Conservation (phyloP, 37 sponge, comb jelly and placozoan species). For the Spongilla lacustris region DNA sequence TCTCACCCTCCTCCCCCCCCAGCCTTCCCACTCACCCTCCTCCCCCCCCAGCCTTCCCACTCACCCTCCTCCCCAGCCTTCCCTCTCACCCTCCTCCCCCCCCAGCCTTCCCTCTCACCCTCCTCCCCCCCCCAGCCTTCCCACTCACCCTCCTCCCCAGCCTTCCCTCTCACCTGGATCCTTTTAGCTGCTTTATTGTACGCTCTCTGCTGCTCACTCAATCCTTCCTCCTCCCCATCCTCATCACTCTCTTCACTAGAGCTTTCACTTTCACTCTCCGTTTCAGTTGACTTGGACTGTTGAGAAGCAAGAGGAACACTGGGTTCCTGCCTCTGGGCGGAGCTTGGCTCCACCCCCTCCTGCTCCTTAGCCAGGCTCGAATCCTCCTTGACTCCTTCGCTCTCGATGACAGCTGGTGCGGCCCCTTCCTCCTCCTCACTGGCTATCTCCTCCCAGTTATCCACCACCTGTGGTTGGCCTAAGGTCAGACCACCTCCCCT, state of each 20-base stretch:
- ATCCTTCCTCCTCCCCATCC: constrained; percentile 24
- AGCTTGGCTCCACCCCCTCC: neutral
- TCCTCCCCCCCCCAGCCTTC: no score
- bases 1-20: no score
- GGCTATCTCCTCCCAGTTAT: constrained; percentile 21
- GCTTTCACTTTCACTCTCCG: neutral
- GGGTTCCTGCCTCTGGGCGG: neutral
- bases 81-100: no score
- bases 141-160: neutral
- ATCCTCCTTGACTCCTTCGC: neutral
- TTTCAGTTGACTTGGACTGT: neutral
- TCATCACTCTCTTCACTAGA: constrained; percentile 8
- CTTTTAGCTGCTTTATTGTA: constrained; percentile 38
- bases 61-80: no score
- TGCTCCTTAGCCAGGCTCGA: neutral
- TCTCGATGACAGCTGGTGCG: neutral
- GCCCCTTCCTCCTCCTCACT: constrained; percentile 22
- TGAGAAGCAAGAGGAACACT: neutral
- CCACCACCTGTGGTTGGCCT: constrained; percentile 6
- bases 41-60: no score
- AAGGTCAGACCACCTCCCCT: no score
- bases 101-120: no score
- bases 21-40: no score
- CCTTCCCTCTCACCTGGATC: constrained; percentile 24
- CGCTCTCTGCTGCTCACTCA: constrained; percentile 22